Percentiles rank a stretch among this genome's conserved stretches.
Evolutionary conservation across 2,888 invertebrate genomes (phyloP).

Genomic region (Macroteleia sp.): DNA sequence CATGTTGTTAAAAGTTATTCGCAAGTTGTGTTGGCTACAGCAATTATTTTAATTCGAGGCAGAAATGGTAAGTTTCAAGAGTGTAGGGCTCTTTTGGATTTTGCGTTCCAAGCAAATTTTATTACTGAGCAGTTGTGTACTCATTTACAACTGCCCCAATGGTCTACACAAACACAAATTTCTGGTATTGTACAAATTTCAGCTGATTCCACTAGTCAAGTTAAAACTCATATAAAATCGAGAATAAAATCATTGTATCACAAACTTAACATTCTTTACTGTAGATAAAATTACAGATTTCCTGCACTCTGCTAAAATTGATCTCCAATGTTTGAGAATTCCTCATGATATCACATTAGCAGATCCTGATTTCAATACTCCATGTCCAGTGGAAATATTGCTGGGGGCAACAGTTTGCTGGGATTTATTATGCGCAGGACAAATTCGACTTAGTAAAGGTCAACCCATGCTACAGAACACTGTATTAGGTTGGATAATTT

Average conservation of each 20-base stretch:
- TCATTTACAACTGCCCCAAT: not conserved
- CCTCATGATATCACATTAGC: not conserved
- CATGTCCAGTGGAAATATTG: too few relatives aligned
- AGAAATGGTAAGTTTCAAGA: not conserved
- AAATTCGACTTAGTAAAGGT: too few relatives aligned
- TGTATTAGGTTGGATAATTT: too few relatives aligned
- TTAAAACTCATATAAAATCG: not conserved
- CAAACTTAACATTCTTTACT: not conserved
- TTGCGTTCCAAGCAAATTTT: slow-evolving; percentile 4
- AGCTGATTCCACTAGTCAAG: not conserved
- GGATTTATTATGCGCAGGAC: too few relatives aligned
- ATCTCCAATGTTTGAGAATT: not conserved
- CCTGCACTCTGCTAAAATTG: not conserved
- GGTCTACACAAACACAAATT: not conserved
- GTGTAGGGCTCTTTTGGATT: slow-evolving; percentile 2
- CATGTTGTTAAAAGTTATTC: too few relatives aligned
- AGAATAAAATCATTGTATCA: not conserved
- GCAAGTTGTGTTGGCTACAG: too few relatives aligned
- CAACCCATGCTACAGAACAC: too few relatives aligned
- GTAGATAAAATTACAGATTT: slow-evolving; percentile 1
- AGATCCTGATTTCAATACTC: too few relatives aligned
- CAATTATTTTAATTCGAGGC: too few relatives aligned
- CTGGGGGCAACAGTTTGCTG: too few relatives aligned
- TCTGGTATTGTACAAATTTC: slow-evolving; percentile 5
- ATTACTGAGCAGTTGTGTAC: not conserved